phyloP scores from a whole-genome alignment of 1,140 invertebrate genomes.

The Drosophila bocki region DNA sequence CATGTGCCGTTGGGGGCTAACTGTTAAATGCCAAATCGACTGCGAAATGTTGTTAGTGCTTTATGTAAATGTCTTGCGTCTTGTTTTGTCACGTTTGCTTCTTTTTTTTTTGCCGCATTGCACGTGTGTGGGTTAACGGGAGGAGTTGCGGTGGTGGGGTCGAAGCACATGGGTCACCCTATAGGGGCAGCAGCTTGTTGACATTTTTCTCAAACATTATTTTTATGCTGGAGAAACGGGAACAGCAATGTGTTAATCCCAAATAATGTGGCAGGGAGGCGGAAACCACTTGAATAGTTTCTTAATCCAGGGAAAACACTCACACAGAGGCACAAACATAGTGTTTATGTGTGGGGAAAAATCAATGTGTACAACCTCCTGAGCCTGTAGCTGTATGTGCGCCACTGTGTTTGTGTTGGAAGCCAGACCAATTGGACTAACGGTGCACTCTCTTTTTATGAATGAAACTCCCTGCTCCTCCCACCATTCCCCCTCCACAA shows the following conservation, averaged over 20 bases:
- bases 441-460: conserved; percentile 63
- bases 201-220: conserved; percentile 41
- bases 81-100: conserved; percentile 43
- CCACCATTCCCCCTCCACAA: neutral
- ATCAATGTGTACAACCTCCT: conserved; percentile 68
- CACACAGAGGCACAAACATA: conserved; percentile 6
- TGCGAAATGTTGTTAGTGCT: conserved; percentile 55
- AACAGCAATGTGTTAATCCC: conserved; percentile 58
- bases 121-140: conserved; percentile 24
- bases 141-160: neutral
- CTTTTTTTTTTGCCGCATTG: conserved; percentile 21
- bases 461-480: conserved; percentile 61
- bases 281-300: conserved; percentile 65
- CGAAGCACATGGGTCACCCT: conserved; percentile 22
- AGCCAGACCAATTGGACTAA: conserved; percentile 59
- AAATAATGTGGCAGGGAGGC: conserved; percentile 38
- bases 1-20: conserved; percentile 59
- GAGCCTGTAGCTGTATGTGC: conserved; percentile 54
- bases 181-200: conserved; percentile 37
- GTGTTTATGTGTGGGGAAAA: conserved; percentile 61
- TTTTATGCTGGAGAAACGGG: conserved; percentile 45
- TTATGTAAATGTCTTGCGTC: conserved; percentile 38
- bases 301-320: conserved; percentile 30
- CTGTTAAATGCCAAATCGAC: conserved; percentile 74
- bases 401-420: conserved; percentile 12